Base-by-base conservation (phyloP, 2,888 invertebrate species). In the Boloria selene region DNA sequence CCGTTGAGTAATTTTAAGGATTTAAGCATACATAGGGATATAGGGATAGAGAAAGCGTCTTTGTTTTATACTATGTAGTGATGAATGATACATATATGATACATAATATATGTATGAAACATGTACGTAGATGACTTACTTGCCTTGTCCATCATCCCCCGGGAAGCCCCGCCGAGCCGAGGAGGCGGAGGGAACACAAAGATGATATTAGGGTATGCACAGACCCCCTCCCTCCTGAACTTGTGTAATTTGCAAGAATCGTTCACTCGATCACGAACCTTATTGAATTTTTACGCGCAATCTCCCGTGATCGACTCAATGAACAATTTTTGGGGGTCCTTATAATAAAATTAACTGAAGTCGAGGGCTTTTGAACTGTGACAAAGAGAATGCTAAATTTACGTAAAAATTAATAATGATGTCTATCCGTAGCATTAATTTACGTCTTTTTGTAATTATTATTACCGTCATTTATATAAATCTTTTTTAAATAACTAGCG, bases 211-310 rank as follows among this genome's bases (percentile, higher is more conserved):
- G 22, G 10, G 49, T 54, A 4, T 47, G 64, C 61, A 22, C 16
- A n/a, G 22, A 7, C 10, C 42, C 59, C 58, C 62, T 44, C 45
- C 47, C 18, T 53, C 53, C 52, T 54, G 13, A 66, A 49, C 54
- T 60, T 59, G 63, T 60, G 60, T 63, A 60, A 69, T 69, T 66
- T 63, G 56, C 65, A 65, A 69, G 63, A 68, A 62, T 54, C 63
- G 51, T 56, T 66, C 63, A 61, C 55, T 62, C 60, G 63, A 64
- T 69, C 65, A 63, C 65, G 56, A 68, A 63, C 68, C 58, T 68
- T 68, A 70, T 68, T 68, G 68, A 70, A 70, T 70, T 68, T 70
- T 65, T 68, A 63, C 67, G 64, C 70, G 53, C 70, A 70, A 70
- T 70, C 70, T 68, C 65, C 65, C 49, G 63, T 56, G 61, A 65